Evolutionary conservation across 1,140 invertebrate species (phyloP), one percentile per base, ranked within the genome.

Genomic region (Cydia splendana): DNA sequence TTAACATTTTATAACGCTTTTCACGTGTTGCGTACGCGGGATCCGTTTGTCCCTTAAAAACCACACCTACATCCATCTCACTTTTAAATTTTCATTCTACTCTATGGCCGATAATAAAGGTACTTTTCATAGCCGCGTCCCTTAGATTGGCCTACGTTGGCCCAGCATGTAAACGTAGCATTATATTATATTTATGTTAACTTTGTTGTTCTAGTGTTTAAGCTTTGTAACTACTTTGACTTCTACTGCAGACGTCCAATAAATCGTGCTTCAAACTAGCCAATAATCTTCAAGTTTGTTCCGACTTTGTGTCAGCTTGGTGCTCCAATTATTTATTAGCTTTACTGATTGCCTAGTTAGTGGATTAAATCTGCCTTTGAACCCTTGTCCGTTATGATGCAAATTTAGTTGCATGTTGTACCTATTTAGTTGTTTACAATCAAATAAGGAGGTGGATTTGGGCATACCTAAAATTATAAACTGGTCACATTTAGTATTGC

Each of bases 231-330:
- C 20, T n/a, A 62, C 57, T 62, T 62, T 24, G 9, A 24, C 20
- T 62, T 24, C 20, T 24, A 24, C 18, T 62, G 20, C 18, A 24
- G 20, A 62, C 57, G 10, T 57, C 10, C 57, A 62, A 62, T 62
- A 62, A 62, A 62, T 62, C 57, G 57, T 62, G 20, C 7, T 20
- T 62, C 57, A 20, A 62, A 62, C 57, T 62, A 62, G 57, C 57
- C 57, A 62, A 62, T 62, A n/a, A 62, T 62, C 57, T 62, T 62
- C 20, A 9, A 62, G 57, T 24, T 62, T 24, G 57, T 62, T 24
- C 57, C 7, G 20, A 62, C 57, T 62, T 62, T 62, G 57, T 62
- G 57, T 62, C 57, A 20, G 57, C 57, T 62, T 62, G 9, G 57
- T 62, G 57, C 57, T 62, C 57, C 20, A 18, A 2, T 62, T 62